Base-by-base conservation (phyloP, 2,888 invertebrate species). In the Melipona bicolor region DNA sequence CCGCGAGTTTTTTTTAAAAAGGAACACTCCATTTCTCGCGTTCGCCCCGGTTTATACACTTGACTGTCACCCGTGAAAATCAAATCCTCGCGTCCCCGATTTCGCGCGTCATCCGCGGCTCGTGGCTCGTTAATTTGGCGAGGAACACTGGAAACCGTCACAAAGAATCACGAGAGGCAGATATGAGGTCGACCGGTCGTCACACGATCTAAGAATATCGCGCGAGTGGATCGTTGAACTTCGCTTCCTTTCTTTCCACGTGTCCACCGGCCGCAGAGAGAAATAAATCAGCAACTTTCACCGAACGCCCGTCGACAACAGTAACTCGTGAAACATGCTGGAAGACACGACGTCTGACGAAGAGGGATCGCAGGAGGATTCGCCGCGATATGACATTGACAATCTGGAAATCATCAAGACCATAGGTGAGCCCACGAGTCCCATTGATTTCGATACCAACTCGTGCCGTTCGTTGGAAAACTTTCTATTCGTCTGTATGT, bases 371-470 rank as follows among this genome's bases (percentile, higher is more conserved):
- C 93, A 93, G 85, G 93, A 93, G 78, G 92, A 93, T 54, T 84
- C 89, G 9, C 91, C 89, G 77, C 88, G 90, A 36, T 96, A 96
- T 92, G 96, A 96, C 92, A 95, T 98, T 90, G 97, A 98, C 88
- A 97, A 98, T 94, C 96, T 97, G 92, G 97, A 98, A 94, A 97
- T 98, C 91, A 96, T 98, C 90, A 98, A 98, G 95, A 98, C 98
- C 82, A 97, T 98, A 85, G 98, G 98, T 98, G 94, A 97, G 97
- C 36, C 17, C 73, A 11, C 43, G 13, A 69, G 32, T 15, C 54
- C 54, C 59, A 70, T 59, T 65, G 24, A 21, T 49, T 79, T 74
- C 79, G 69, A 50, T 69, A 50, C 4, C 4, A n/a, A 43, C 36
- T 21, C 59, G 11, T 11, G 17, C 50, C 11, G 6, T 19, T 13